Base-by-base conservation (phyloP, 2,113 vertebrate genomes). In the Oryzias celebensis region DNA sequence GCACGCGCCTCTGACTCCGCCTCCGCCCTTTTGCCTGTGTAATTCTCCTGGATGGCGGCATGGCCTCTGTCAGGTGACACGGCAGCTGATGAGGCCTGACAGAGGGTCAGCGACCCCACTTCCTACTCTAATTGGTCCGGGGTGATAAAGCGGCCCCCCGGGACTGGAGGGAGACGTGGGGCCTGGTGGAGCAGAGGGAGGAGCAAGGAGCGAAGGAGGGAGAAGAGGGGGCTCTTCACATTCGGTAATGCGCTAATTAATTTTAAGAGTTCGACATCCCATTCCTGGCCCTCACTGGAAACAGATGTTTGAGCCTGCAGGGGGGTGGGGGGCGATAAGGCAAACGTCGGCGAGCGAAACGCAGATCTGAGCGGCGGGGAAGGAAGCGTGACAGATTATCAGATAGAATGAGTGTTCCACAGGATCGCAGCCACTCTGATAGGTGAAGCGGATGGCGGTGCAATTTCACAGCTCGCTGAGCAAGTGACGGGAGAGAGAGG, bases 201-300 rank as follows among this genome's bases (percentile, higher is more conserved):
- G 64, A 26, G 68, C 60, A 70, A 73, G n/a, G 56, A 36, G 36
- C 4, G 52, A 52, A 59, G 24, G 52, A 71, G 65, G 44, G 65
- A 43, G 53, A 62, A 23, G 31, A 58, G 57, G 41, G 53, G 64
- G 58, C 80, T 83, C 76, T 60, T 61, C 70, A 71, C 71, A 58
- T 81, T 85, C 58, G 73, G 79, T 87, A 88, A 88, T 78, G 70
- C 63, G 70, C 86, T 87, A 90, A 89, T 89, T 91, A 87, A 89
- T 89, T 89, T 81, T 79, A 85, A 79, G 82, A 81, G 80, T 77
- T 86, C 70, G 36, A 80, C 84, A 70, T 69, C 56, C 67, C 61
- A 81, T 75, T 58, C 62, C 54, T 79, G 72, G 78, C 68, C 70
- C 82, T 88, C 68, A 85, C 68, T 59, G n/a, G 69, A 88, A 90